Evolutionary conservation across 2,113 vertebrate species (phyloP), one percentile per base, ranked within the genome.

Genomic region (Saccopteryx bilineata): DNA sequence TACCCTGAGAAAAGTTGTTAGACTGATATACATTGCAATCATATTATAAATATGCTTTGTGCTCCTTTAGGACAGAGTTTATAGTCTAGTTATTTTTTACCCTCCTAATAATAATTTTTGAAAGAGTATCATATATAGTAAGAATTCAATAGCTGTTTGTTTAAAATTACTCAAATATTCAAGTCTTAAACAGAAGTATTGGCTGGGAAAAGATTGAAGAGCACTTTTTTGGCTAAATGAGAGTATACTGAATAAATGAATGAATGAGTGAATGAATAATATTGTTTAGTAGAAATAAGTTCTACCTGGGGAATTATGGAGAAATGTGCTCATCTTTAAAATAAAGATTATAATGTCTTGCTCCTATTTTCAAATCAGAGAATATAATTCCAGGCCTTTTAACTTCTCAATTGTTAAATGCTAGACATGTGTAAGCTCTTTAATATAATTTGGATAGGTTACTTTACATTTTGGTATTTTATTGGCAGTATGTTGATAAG

Each of bases 331-430:
- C 28, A 78, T 89, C 19, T 95, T 39, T 80, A 90, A 94, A 94
- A 87, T 86, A 12, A 94, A 48, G 63, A 79, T 87, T 83, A 90
- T 63, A 75, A 66, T 50, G 65, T 12, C 10, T 92, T 72, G 1
- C 18, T 7, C 18, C 85, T 79, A 61, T 60, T 90, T 84, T 56
- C 56, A 95, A 96, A 81, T 84, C 76, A 54, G n/a, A 94, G 48
- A 97, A 96, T 66, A 18, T 9, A 69, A 15, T 91, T 90, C 81
- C 21, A 90, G 61, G 6, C 12, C 63, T 87, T 96, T 96, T 90
- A 72, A 74, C 48, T 90, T 66, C 48, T 80, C 90, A 93, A 76
- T 87, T 78, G 21, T 13, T 86, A 66, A 52, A 11, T 71, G 18
- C 23, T 76, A 76, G 52, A 74, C 14, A 54, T 13, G 19, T 81